phyloP scores from a whole-genome alignment of 2,113 vertebrate genomes.

The Chlamydotis undulata region DNA sequence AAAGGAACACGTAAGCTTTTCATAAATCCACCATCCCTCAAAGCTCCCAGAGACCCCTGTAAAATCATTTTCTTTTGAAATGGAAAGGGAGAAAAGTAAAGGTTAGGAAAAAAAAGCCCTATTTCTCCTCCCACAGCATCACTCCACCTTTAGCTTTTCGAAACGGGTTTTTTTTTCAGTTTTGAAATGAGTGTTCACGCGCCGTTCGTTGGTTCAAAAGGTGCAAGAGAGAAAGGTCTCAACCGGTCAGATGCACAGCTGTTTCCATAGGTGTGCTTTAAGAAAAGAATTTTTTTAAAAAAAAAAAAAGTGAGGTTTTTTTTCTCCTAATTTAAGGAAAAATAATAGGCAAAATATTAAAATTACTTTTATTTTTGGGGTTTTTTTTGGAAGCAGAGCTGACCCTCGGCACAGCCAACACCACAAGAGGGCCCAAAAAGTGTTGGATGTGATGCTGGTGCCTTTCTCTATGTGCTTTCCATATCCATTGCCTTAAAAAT shows the following conservation, averaged over 20 bases:
- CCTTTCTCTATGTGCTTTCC: not conserved
- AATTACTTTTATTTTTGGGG: fast-evolving
- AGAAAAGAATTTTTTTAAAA: not conserved
- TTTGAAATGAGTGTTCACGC: not conserved
- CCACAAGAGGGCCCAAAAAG: conserved; percentile 34
- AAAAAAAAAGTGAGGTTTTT: not conserved
- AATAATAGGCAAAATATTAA: not conserved
- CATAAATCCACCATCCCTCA: not conserved
- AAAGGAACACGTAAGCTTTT: not conserved
- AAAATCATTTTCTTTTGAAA: not conserved
- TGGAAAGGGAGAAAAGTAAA: not conserved
- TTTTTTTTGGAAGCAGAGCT: not conserved
- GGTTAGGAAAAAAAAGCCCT: not conserved
- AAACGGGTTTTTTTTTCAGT: not conserved
- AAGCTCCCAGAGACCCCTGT: not conserved
- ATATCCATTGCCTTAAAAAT: not conserved
- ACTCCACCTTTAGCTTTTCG: not conserved
- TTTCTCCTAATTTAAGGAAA: not conserved
- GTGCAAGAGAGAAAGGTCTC: not conserved
- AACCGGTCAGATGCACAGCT: fast-evolving
- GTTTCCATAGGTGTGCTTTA: not conserved
- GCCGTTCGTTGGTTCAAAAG: not conserved
- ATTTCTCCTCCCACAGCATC: not conserved
- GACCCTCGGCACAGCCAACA: not conserved
- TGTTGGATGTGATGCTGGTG: not conserved